These are phyloP conservation scores for Xanthostigma xanthostigma DNA, from an alignment of 2,888 invertebrate genomes.

Conservation along the genomic window DNA sequence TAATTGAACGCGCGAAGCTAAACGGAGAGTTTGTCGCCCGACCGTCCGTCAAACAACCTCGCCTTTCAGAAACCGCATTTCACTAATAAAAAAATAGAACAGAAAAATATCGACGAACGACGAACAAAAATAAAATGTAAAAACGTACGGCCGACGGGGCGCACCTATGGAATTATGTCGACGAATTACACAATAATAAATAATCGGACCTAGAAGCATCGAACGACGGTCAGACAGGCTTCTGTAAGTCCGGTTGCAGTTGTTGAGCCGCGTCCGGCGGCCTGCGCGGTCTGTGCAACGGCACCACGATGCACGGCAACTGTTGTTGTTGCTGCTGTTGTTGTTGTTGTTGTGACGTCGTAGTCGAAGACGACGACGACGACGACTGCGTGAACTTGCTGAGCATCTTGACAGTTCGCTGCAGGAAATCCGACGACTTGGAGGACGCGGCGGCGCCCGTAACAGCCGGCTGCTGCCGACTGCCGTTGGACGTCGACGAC, in stretches of 20 bases:
- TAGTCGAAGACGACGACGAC: constrained; percentile 19
- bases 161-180: too few relatives aligned
- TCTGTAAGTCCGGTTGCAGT: constrained; percentile 3
- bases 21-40: too few relatives aligned
- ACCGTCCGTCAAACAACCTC: too few relatives aligned
- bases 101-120: too few relatives aligned
- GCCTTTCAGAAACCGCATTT: too few relatives aligned
- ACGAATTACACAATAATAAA: too few relatives aligned
- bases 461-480: constrained; percentile 17
- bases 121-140: too few relatives aligned
- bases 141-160: too few relatives aligned
- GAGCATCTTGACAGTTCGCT: constrained; percentile 33
- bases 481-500: constrained; percentile 17
- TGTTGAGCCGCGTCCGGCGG: constrained; percentile 8
- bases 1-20: too few relatives aligned
- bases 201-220: too few relatives aligned
- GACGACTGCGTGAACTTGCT: constrained; percentile 21
- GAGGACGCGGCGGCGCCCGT: not conserved
- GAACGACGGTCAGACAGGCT: too few relatives aligned
- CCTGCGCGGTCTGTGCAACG: constrained; percentile 11
- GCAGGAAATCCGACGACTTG: constrained; percentile 27
- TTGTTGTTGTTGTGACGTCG: constrained; percentile 17
- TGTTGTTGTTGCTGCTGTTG: constrained; percentile 8
- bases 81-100: too few relatives aligned
- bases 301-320: constrained; percentile 12